Evolutionary conservation across 2,888 invertebrate genomes (phyloP), one percentile per base, ranked within the genome.

Genomic region (Bombylius discolor): DNA sequence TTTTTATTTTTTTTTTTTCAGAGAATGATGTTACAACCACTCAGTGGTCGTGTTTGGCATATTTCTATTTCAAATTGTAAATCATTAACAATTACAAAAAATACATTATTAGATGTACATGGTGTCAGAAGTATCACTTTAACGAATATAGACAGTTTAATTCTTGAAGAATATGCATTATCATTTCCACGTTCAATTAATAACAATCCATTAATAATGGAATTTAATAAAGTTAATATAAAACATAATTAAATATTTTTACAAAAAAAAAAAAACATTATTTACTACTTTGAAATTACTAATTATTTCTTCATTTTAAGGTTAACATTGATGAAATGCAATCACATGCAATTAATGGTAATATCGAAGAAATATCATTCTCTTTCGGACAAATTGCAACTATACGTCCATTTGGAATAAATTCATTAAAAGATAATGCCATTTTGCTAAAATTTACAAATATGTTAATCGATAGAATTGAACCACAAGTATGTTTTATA

Each of bases 391-490:
- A 70, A 57, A 78, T 90, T 56, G 78, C 78, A 33, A 76, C 76
- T 55, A 76, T 89, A 57, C 78, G 78, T 63, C 81, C 88, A 1
- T 88, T 85, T 69, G 85, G 87, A 0, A 86, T 90, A 67, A 84
- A 85, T 58, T 86, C 85, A 68, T 78, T 88, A 48, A 76, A 78
- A 50, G 81, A 81, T 63, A 80, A 68, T 60, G 70, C 81, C 52
- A 80, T 83, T 63, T 79, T 77, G 52, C 77, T 89, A 57, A 79
- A 80, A 61, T 74, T 90, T 60, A 76, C 75, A 42, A 78, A 83
- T 63, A 82, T 83, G 56, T 68, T 69, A 4, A 77, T 86, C 49
- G 76, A 79, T 47, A 78, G 75, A 51, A 78, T 88, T 50, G 83
- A 85, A 56, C 65, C 66, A 54, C 73, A 73, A 68, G 73, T 71